phyloP scores from a whole-genome alignment of 2,888 invertebrate species.

The Lasiommata megera region DNA sequence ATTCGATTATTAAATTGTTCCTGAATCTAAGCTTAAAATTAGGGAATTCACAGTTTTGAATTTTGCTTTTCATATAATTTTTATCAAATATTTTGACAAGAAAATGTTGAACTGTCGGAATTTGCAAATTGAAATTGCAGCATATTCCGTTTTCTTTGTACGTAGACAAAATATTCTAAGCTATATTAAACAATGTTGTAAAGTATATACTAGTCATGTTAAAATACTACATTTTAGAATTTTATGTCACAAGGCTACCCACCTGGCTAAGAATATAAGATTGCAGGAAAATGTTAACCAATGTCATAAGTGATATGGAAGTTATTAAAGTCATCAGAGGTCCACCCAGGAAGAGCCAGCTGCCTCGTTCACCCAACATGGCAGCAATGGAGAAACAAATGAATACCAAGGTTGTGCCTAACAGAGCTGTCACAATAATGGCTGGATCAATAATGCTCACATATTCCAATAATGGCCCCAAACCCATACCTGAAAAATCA shows the following conservation, averaged over 20 bases:
- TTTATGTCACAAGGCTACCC: constrained; percentile 40
- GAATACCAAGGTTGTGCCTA: constrained; percentile 93
- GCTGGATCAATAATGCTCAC: constrained; percentile 91
- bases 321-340: constrained; percentile 91
- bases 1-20: too few species aligned
- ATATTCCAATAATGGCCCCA: constrained; percentile 92
- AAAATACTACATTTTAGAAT: too few species aligned
- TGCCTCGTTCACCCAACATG: constrained; percentile 92
- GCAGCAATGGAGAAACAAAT: constrained; percentile 95
- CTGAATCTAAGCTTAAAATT: too few species aligned
- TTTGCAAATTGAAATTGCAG: too few species aligned
- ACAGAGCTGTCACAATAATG: constrained; percentile 92
- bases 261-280: constrained; percentile 90
- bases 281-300: constrained; percentile 93
- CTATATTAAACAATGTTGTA: too few species aligned
- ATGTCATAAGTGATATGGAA: constrained; percentile 87
- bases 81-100: too few species aligned
- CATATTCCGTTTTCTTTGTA: too few species aligned
- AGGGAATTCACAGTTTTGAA: too few species aligned
- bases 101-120: too few species aligned
- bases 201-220: too few species aligned
- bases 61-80: too few species aligned
- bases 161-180: too few species aligned
- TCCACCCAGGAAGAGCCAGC: constrained; percentile 95
- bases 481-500: constrained; percentile 85